Evolutionary conservation across 2,113 vertebrate genomes (phyloP).

Genomic region (Microcebus ravelobensis): DNA sequence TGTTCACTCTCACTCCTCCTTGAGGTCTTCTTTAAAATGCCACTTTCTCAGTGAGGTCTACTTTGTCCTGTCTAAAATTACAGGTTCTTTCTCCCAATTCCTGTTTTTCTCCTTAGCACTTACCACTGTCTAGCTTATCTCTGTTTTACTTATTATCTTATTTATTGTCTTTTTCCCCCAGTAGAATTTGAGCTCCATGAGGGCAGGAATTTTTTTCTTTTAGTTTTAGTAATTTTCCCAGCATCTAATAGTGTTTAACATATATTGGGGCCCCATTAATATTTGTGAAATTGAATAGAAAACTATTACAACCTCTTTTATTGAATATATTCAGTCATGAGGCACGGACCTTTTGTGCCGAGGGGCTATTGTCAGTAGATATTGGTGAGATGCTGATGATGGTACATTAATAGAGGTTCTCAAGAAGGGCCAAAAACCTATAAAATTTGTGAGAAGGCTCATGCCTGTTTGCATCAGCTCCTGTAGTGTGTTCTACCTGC

Average conservation of each 20-base stretch:
- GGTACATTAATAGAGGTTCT: not conserved
- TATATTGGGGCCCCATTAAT: not conserved
- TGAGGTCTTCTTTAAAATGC: not conserved
- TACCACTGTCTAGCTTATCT: not conserved
- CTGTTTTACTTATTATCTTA: not conserved
- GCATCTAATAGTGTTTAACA: not conserved
- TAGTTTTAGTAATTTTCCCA: constrained; percentile 5
- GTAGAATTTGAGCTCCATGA: not conserved
- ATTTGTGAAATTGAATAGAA: not conserved
- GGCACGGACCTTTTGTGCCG: not conserved
- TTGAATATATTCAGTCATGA: not conserved
- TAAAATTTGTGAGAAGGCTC: not conserved
- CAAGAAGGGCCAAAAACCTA: not conserved
- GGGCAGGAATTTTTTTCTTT: not conserved
- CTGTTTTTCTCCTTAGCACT: not conserved
- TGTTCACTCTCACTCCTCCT: not conserved
- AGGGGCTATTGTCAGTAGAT: not conserved
- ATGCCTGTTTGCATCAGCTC: not conserved
- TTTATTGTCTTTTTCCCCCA: not conserved
- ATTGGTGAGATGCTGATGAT: not conserved
- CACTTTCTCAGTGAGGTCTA: not conserved
- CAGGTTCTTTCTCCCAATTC: not conserved
- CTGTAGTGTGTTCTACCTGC: not conserved
- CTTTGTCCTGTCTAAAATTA: not conserved
- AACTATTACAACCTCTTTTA: not conserved